Percentiles rank a stretch among this genome's conserved stretches.
These are phyloP conservation scores for Encarsia formosa DNA, from an alignment of 2,888 invertebrate species.

Conservation along the genomic window DNA sequence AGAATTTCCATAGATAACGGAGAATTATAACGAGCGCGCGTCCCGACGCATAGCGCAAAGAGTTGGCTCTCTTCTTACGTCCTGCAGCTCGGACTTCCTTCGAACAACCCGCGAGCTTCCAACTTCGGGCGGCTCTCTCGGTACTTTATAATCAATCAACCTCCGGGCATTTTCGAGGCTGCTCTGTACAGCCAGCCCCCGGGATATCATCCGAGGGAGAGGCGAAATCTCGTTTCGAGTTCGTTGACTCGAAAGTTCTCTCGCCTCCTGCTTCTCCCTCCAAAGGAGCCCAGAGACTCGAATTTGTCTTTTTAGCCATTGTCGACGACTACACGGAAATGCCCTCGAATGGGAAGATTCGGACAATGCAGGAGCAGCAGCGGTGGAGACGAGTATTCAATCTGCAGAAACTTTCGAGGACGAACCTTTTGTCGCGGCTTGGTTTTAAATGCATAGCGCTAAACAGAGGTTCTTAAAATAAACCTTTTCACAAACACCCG, in stretches of 20 bases:
- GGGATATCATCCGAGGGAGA: slow-evolving; percentile 23
- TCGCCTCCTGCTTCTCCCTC: no score
- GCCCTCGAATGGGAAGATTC: no score
- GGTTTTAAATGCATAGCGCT: no score
- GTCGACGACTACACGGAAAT: no score
- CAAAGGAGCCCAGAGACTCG: slow-evolving; percentile 6
- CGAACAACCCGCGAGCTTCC: slow-evolving; percentile 28
- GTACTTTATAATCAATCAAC: slow-evolving; percentile 52
- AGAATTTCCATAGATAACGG: slow-evolving; percentile 50
- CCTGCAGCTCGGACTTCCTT: slow-evolving; percentile 32
- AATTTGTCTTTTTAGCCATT: slow-evolving; percentile 9
- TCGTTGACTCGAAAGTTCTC: slow-evolving; percentile 21
- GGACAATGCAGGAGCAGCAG: no score
- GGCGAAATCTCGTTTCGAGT: slow-evolving; percentile 16
- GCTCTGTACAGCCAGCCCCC: slow-evolving; percentile 1
- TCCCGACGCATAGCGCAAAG: slow-evolving; percentile 47
- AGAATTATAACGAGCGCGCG: slow-evolving; percentile 43
- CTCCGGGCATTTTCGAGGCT: slow-evolving; percentile 45
- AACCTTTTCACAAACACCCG: no score
- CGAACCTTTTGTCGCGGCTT: no score
- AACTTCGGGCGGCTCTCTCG: slow-evolving; percentile 17
- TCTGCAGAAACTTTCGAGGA: no score
- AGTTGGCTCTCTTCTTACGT: slow-evolving; percentile 52
- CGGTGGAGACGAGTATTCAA: no score
- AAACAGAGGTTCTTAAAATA: no score